Base-by-base conservation (phyloP, 2,888 invertebrate species). In the Ophioninae sp. region DNA sequence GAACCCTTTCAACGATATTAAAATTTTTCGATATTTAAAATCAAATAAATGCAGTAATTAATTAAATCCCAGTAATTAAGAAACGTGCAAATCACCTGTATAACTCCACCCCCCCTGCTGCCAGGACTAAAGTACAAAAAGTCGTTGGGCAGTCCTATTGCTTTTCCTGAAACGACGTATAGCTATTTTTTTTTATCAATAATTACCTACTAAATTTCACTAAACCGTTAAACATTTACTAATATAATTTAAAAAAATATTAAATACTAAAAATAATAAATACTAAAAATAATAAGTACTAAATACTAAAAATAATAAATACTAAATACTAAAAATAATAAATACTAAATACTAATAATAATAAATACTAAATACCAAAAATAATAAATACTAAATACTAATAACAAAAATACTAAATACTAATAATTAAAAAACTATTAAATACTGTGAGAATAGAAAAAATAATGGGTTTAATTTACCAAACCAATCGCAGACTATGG, bases 401-500 rank as follows among this genome's bases (percentile, higher is more conserved):
- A 30, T 30, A 30, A 39, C n/a, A n/a, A n/a, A n/a, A 39, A 41
- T 44, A 22, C 13, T 23, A 10, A 61, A 65, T n/a, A n/a, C n/a
- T n/a, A n/a, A n/a, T n/a, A n/a, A n/a, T n/a, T n/a, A n/a, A n/a
- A n/a, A n/a, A n/a, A n/a, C n/a, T n/a, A n/a, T n/a, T n/a, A 22
- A 39, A 1, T 65, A 13, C 3, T 0, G 41, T 56, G 22, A 41
- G 63, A 23, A 9, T 13, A 61, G 30, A 71, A 8, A 23, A 44
- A 41, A 71, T 2, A 23, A 44, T 79, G 41, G 30, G 30, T 37
- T 41, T 63, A 82, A 91, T 94, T 94, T 94, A 95, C 97, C 98
- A 91, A 99, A 94, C 99, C 99, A 99, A 93, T 99, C 99, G 87
- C 98, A 93, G 88, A 99, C 97, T 86, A 99, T 97, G 0, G 98